A percentile compares a stretch with the other conserved stretches of the same genome.
Evolutionary conservation across 2,113 vertebrate species (phyloP).

Genomic region (Haplochromis burtoni): DNA sequence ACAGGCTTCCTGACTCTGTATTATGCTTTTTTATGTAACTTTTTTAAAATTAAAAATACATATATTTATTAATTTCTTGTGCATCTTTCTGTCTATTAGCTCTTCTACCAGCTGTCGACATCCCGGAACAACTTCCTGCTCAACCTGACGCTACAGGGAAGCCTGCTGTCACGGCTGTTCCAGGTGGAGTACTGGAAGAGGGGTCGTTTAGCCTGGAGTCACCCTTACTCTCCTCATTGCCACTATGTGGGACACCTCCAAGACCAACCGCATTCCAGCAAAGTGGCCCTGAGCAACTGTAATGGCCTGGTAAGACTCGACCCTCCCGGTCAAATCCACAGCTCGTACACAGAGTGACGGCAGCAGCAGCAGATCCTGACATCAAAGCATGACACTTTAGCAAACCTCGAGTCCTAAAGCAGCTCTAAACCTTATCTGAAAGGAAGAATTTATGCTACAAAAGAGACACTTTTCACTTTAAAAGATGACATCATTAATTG

Average conservation of each 20-base stretch:
- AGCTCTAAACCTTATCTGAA: neutral
- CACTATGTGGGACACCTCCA: slow-evolving; percentile 92
- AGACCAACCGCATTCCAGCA: slow-evolving; percentile 81
- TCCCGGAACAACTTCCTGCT: slow-evolving; percentile 86
- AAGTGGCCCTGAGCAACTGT: slow-evolving; percentile 97
- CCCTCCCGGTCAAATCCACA: neutral
- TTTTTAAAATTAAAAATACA: fast-evolving
- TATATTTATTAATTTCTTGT: neutral
- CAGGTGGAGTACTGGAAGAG: slow-evolving; percentile 95
- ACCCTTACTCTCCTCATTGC: slow-evolving; percentile 84
- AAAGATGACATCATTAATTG: neutral
- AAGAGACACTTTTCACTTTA: neutral
- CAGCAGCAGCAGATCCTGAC: neutral
- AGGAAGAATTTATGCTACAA: neutral
- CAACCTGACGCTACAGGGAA: slow-evolving; percentile 87
- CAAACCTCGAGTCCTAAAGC: neutral
- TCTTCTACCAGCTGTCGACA: slow-evolving; percentile 92
- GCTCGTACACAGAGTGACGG: neutral
- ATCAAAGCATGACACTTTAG: slow-evolving; percentile 17
- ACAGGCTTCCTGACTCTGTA: slow-evolving; percentile 57
- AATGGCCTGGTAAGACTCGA: slow-evolving; percentile 88
- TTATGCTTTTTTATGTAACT: neutral
- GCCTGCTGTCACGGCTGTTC: slow-evolving; percentile 86
- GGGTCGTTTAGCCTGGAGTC: slow-evolving; percentile 87
- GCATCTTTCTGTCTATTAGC: slow-evolving; percentile 40